Percentiles rank a stretch among this genome's conserved stretches.
Conservation (phyloP, 2,113 vertebrate species). For the Anolis sagrei region DNA sequence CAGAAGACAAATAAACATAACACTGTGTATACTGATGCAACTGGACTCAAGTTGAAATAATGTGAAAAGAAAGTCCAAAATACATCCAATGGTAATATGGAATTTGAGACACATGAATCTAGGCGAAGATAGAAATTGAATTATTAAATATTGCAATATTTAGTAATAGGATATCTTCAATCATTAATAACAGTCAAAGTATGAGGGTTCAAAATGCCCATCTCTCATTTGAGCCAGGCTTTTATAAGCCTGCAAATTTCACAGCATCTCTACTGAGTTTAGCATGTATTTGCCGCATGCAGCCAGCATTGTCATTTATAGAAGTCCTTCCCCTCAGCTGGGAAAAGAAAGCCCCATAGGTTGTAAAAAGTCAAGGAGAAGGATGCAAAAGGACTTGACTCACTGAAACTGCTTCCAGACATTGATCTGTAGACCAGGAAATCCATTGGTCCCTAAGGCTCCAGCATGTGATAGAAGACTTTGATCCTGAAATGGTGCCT, state of each 20-base stretch:
- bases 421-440: slow-evolving; percentile 14
- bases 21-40: too few species aligned
- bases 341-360: not conserved
- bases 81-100: too few species aligned
- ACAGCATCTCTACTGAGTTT: not conserved
- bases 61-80: too few species aligned
- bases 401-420: not conserved
- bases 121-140: too few species aligned
- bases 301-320: not conserved
- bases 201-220: not conserved
- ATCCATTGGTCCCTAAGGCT: not conserved
- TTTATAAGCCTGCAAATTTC: not conserved
- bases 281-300: not conserved
- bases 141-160: too few species aligned
- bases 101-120: too few species aligned
- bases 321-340: not conserved
- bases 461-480: not conserved
- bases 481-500: slow-evolving; percentile 3
- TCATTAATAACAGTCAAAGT: not conserved
- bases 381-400: slow-evolving; percentile 10
- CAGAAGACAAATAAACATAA: too few species aligned
- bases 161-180: too few species aligned
- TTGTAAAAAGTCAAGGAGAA: not conserved
- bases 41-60: too few species aligned
- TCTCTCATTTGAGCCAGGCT: not conserved